Base-by-base conservation (phyloP, 2,888 invertebrate genomes). In the Dryobota labecula region DNA sequence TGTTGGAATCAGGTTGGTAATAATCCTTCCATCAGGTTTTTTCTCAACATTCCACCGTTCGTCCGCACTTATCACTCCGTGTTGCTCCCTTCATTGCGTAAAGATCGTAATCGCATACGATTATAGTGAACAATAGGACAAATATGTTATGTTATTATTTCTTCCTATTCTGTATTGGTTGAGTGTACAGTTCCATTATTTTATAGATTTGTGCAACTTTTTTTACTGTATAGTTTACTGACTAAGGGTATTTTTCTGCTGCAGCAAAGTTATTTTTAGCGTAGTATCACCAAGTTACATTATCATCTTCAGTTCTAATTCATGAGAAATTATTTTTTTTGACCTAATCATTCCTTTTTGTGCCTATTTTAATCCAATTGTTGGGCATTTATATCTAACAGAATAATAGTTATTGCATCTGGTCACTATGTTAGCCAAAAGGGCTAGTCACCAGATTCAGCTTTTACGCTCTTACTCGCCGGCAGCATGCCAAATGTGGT, bases 81-180 rank as follows among this genome's bases (percentile, higher is more conserved):
- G 36, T 56, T 53, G 15, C 51, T 30, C 49, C 36, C 13, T 61
- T 3, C 33, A 24, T 30, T 57, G 45, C 18, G 30, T 27, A 33
- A 24, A 49, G 43, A 38, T 67, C 24, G 49, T 74, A n/a, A 66
- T 75, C 62, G 33, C 54, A 33, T 24, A 63, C 65, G 47, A 49
- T 63, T 57, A 30, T 6, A 63, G 54, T 41, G 57, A 54, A 74
- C 74, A 62, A 78, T 13, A 78, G 24, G 8, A 36, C 36, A 38
- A 36, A n/a, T 45, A 5, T 11, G n/a, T 53, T 62, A 47, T 64
- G 53, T 74, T 51, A 51, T 61, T 47, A 51, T 79, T 65, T 62
- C 53, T 69, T 58, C 57, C 45, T n/a, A 66, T 30, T 45, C 27
- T 30, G 27, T 47, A 30, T 43, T 56, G 41, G 30, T 63, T 49